Base-by-base conservation (phyloP, 2,888 invertebrate genomes). In the Silvanus unidentatus region DNA sequence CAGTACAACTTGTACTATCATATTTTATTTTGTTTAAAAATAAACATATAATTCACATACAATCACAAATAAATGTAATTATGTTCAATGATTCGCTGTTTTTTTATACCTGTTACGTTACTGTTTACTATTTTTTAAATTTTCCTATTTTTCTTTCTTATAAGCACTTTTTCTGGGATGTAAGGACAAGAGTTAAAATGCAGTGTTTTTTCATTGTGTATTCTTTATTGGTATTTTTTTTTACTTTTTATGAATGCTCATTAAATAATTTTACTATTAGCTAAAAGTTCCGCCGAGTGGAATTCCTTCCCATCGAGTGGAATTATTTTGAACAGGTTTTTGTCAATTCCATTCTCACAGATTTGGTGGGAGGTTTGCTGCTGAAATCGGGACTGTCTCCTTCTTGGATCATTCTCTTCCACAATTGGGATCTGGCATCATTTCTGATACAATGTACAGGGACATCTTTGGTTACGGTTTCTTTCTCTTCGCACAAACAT, bases 301-400 rank as follows among this genome's bases (percentile, higher is more conserved):
- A 11, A 9, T 9, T 16, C 6, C 6, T 11, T 12, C 11, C 28
- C 28, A 28, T 8, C 8, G 28, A 39, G 27, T 16, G 11, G 16
- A 16, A n/a, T 40, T 48, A 44, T 44, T 40, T 40, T 9, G 44
- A 29, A 54, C 81, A 81, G 58, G 75, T 52, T 43, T 63, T 55
- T 11, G 75, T 71, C 5, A 77, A 56, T 30, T 62, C 56, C 49
- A 76, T 63, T 12, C 53, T 51, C 13, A 71, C 47, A 16, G 52
- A 61, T 53, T 63, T 70, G 50, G 66, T 65, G n/a, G 58, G 56
- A 8, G 61, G 22, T 52, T 76, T 76, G 43, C 68, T 62, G 51
- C 70, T 73, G 47, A 77, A 69, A 56, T 77, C 75, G 6, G 75
- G 77, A 50, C 69, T 74, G 14, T 70, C 71, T 16, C 77, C 77